Base-by-base conservation (phyloP, 2,797 vertebrate species). In the Xiphophorus birchmanni region DNA sequence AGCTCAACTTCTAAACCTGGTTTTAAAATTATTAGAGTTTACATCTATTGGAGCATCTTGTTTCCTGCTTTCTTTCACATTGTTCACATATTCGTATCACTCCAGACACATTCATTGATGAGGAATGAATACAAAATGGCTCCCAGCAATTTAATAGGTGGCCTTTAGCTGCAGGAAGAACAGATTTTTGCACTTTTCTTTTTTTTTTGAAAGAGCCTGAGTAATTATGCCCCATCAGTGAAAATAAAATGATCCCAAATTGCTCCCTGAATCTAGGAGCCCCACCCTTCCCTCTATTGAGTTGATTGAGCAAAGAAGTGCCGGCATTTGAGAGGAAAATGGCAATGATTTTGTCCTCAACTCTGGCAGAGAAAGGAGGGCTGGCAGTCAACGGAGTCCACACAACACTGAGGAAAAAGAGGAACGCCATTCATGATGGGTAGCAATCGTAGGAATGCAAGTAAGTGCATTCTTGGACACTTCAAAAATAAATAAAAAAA, bases 191-290 rank as follows among this genome's bases (percentile, higher is more conserved):
- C 23, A 50, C 26, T 63, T 80, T 23, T 52, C 7, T 23, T 23
- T 52, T 23, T 47, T 23, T 52, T 23, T 52, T 52, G 2, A 26
- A 52, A 50, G 58, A 73, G 40, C 82, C 50, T 86, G 74, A 90
- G 85, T 91, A 92, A 94, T 94, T 90, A 92, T 76, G 77, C 86
- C 76, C 87, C 77, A 83, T 89, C 84, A 89, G 85, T 32, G 73
- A 86, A 89, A 85, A 85, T 85, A 89, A 94, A 93, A 90, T 74
- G 73, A 89, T 88, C 76, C 83, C 74, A 90, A 93, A 90, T 92
- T 91, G 84, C 89, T 87, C 73, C 60, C 81, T 80, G 88, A 87
- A 89, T 84, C 67, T 54, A 52, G 56, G 50, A 80, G 89, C 92
- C 91, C 93, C 94, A 87, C 92, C 93, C 92, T 92, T 91, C 73